phyloP scores from a whole-genome alignment of 2,888 invertebrate genomes.

The Cerastoderma edule region DNA sequence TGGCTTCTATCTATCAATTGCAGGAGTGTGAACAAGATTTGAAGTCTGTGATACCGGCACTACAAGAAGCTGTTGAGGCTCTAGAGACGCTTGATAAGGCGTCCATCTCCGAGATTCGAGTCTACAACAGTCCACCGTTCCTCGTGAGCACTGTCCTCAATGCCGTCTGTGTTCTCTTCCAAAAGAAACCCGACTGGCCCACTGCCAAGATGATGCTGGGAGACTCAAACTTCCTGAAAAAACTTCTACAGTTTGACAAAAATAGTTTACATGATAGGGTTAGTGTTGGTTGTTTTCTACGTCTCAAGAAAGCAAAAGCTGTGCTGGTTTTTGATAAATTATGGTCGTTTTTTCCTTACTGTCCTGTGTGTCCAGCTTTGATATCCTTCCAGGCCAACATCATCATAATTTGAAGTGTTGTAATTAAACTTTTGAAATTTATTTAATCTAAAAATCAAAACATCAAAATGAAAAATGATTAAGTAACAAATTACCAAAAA shows the following conservation, averaged over 20 bases:
- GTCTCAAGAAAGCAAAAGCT: too few relatives aligned
- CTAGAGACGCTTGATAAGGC: slow-evolving; percentile 82
- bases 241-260: slow-evolving; percentile 81
- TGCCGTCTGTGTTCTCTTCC: slow-evolving; percentile 82
- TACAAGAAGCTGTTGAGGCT: slow-evolving; percentile 82
- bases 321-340: too few relatives aligned
- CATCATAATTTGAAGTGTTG: too few relatives aligned
- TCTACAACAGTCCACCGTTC: slow-evolving; percentile 80
- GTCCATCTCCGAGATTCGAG: slow-evolving; percentile 82
- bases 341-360: too few relatives aligned
- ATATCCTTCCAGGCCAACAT: too few relatives aligned
- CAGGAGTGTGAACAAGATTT: slow-evolving; percentile 83
- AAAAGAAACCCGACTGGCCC: slow-evolving; percentile 82
- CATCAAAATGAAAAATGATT: too few relatives aligned
- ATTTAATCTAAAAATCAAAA: too few relatives aligned
- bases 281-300: slow-evolving; percentile 4
- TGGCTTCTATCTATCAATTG: not conserved
- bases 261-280: slow-evolving; percentile 82
- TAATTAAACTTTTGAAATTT: too few relatives aligned
- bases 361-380: too few relatives aligned
- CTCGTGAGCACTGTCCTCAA: slow-evolving; percentile 82
- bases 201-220: slow-evolving; percentile 81
- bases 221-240: slow-evolving; percentile 81
- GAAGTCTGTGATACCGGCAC: slow-evolving; percentile 81
- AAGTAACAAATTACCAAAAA: too few relatives aligned